Conservation (phyloP, 1,140 invertebrate genomes). For the Neodiprion virginianus region DNA sequence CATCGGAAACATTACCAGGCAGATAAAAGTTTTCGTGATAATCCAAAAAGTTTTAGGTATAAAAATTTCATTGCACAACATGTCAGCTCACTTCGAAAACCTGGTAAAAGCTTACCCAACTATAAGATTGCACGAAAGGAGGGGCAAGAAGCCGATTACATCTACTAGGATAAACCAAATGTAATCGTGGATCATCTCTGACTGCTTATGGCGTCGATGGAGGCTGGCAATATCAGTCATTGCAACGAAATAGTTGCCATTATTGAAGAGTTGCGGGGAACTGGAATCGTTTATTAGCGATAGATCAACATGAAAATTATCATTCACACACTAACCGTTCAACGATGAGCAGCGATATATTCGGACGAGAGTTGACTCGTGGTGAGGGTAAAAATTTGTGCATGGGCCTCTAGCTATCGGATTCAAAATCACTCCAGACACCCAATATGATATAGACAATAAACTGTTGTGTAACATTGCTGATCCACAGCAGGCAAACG, state of each 20-base stretch:
- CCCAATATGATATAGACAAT: conserved; percentile 19
- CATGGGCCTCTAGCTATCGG: conserved; percentile 18
- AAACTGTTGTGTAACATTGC: not conserved
- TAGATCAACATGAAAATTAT: not conserved
- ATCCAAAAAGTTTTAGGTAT: not conserved
- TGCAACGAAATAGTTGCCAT: too few relatives aligned
- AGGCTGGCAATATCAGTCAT: not conserved
- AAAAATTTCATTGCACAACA: conserved; percentile 10
- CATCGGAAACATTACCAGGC: conserved; percentile 19
- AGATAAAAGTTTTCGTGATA: not conserved
- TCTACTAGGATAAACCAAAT: conserved; percentile 48
- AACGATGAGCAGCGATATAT: conserved; percentile 23
- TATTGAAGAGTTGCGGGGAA: too few relatives aligned
- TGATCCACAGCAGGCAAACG: too few relatives aligned
- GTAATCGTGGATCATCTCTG: conserved; percentile 30
- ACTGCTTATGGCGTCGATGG: conserved; percentile 38
- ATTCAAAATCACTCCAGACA: conserved; percentile 22
- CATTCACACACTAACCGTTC: not conserved
- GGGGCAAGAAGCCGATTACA: conserved; percentile 21
- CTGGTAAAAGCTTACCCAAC: not conserved
- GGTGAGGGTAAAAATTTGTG: not conserved
- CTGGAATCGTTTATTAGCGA: too few relatives aligned
- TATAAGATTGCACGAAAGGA: too few relatives aligned
- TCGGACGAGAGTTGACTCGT: conserved; percentile 21
- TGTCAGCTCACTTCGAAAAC: not conserved